These are phyloP conservation scores for Polietes domitor DNA, from an alignment of 2,888 invertebrate genomes.

Conservation along the genomic window DNA sequence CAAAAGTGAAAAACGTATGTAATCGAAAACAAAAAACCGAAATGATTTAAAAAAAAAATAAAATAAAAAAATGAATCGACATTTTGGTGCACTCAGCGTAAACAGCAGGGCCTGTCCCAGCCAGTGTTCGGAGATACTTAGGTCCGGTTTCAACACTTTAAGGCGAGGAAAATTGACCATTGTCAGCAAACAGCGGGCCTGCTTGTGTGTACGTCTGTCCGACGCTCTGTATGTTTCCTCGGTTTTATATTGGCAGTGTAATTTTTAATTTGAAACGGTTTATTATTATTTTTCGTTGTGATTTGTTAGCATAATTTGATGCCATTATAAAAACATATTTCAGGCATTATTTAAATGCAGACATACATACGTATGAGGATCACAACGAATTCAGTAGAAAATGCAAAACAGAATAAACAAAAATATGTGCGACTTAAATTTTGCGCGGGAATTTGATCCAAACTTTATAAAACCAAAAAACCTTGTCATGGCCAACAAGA, in stretches of 20 bases:
- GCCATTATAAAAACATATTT: neutral
- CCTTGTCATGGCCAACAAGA: too few species aligned
- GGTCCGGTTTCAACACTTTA: slow-evolving; percentile 10
- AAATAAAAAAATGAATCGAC: too few species aligned
- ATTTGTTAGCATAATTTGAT: slow-evolving; percentile 5
- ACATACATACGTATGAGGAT: too few species aligned
- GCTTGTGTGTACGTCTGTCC: neutral
- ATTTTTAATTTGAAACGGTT: neutral
- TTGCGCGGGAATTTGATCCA: too few species aligned
- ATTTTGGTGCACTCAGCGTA: neutral
- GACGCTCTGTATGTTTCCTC: neutral
- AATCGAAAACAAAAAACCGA: neutral
- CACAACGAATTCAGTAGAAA: too few species aligned
- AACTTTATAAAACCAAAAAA: too few species aligned
- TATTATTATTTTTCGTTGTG: neutral
- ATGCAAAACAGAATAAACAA: too few species aligned
- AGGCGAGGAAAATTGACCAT: neutral
- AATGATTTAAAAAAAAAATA: neutral
- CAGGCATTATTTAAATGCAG: too few species aligned
- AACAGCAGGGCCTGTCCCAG: neutral
- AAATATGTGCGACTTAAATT: too few species aligned
- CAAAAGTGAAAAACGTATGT: neutral
- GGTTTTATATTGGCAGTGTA: neutral
- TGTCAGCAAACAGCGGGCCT: neutral
- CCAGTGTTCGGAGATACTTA: neutral